Conservation (phyloP, 2,113 vertebrate species). For the Cyanoderma ruficeps region DNA sequence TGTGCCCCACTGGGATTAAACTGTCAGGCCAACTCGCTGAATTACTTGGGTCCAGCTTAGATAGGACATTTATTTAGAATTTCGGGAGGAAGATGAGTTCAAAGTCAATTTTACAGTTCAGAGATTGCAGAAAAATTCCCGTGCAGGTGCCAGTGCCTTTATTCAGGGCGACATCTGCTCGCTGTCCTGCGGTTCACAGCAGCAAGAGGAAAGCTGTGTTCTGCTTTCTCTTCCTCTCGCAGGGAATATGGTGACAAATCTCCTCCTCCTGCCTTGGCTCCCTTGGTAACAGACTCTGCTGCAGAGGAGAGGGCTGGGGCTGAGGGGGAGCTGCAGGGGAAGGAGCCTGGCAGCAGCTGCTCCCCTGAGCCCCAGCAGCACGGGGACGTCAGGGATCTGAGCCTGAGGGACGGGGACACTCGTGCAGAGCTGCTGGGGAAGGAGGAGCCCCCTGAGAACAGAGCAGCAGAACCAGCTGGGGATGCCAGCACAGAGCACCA, state of each 20-base stretch:
- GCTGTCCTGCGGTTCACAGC: background rate
- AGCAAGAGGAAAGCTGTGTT: background rate
- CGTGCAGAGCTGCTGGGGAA: background rate
- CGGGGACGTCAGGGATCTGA: slow-evolving; percentile 9
- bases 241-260: slow-evolving; percentile 93
- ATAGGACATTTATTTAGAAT: background rate
- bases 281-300: slow-evolving; percentile 36
- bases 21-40: background rate
- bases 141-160: background rate
- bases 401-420: slow-evolving; percentile 21
- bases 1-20: background rate
- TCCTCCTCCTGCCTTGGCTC: slow-evolving; percentile 80
- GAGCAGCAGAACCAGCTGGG: slow-evolving; percentile 17
- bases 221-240: slow-evolving; percentile 29
- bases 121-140: background rate
- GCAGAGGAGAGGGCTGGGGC: slow-evolving; percentile 36
- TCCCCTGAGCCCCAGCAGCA: background rate
- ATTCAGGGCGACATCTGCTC: background rate
- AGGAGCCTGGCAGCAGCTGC: background rate
- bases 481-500: background rate
- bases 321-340: background rate
- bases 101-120: background rate
- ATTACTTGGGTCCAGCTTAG: background rate
- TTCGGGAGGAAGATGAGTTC: background rate
- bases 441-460: background rate